Conservation (phyloP, 2,113 vertebrate genomes). For the Clarias batrachus region DNA sequence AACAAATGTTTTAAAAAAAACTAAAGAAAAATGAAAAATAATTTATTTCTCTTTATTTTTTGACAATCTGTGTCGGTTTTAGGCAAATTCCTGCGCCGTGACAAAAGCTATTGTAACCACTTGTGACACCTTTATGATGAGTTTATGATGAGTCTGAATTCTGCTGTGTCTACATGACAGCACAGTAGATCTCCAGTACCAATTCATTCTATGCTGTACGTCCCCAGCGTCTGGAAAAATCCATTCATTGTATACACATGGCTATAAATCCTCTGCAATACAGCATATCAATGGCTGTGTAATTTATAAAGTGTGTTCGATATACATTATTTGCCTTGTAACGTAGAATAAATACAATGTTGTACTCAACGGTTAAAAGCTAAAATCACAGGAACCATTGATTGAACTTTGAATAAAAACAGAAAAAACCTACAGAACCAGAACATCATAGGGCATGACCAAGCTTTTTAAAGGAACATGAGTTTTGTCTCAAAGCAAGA, state of each 20-base stretch:
- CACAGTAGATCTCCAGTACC: slow-evolving; percentile 31
- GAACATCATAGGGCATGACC: neutral
- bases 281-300: slow-evolving; percentile 11
- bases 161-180: slow-evolving; percentile 22
- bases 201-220: neutral
- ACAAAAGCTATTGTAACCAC: slow-evolving; percentile 21
- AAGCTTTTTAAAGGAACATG: neutral
- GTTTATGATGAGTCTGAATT: slow-evolving; percentile 40
- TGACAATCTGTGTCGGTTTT: neutral
- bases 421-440: neutral
- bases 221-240: slow-evolving; percentile 34
- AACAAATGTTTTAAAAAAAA: neutral
- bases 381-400: neutral
- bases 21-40: neutral
- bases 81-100: neutral
- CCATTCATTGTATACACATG: slow-evolving; percentile 34
- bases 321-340: neutral
- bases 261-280: slow-evolving; percentile 44
- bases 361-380: neutral
- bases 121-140: slow-evolving; percentile 33
- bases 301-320: slow-evolving; percentile 13
- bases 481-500: slow-evolving; percentile 19
- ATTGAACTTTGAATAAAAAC: neutral
- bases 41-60: neutral
- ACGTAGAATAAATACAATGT: neutral